Percentiles rank a stretch among this genome's conserved stretches.
phyloP scores from a whole-genome alignment of 1,140 invertebrate species.

The Eurosta solidaginis region DNA sequence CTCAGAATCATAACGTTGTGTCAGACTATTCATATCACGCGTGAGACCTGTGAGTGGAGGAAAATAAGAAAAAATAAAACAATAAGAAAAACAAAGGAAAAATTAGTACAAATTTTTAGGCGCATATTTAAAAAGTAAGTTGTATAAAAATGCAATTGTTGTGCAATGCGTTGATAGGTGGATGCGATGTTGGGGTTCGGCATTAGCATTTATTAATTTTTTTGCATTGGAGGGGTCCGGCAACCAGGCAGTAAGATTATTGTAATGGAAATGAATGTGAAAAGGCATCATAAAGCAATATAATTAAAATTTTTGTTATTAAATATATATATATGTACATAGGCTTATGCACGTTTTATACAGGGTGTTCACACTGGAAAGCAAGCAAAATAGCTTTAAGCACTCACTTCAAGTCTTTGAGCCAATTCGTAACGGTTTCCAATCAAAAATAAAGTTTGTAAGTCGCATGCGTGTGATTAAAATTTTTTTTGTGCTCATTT shows the following conservation, averaged over 20 bases:
- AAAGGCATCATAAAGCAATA: constrained; percentile 10
- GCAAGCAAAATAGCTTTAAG: background rate
- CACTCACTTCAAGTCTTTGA: constrained; percentile 8
- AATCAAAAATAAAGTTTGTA: background rate
- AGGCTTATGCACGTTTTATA: constrained; percentile 19
- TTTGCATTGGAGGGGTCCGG: constrained; percentile 5
- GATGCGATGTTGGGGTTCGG: background rate
- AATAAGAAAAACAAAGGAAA: background rate
- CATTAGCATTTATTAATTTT: constrained; percentile 5
- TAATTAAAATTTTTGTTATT: background rate
- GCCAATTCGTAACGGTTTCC: background rate
- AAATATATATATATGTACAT: background rate
- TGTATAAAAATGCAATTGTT: background rate
- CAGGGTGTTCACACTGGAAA: constrained; percentile 9
- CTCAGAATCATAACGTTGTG: constrained; percentile 63
- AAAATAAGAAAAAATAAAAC: background rate
- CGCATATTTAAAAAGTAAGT: constrained; percentile 38
- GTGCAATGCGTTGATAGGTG: constrained; percentile 20
- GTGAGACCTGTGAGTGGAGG: constrained; percentile 42
- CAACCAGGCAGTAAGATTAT: constrained; percentile 28
- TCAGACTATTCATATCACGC: constrained; percentile 54
- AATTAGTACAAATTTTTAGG: background rate
- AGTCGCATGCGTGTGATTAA: background rate
- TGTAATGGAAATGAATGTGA: constrained; percentile 6
- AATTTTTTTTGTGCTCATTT: background rate